Base-by-base conservation (phyloP, 2,888 invertebrate genomes). In the Prosapia bicincta region DNA sequence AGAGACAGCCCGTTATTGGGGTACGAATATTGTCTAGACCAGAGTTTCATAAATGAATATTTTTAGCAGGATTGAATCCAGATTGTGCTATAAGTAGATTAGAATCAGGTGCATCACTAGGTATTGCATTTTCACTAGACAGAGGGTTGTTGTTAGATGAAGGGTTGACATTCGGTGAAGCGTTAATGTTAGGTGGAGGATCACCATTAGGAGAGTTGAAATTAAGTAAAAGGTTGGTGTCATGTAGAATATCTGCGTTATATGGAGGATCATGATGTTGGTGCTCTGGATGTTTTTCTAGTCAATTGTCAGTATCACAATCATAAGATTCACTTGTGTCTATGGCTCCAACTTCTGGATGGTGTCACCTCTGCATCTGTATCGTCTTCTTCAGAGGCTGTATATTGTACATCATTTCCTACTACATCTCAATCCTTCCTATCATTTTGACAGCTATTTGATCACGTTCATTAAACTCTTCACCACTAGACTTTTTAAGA, bases 381-480 rank as follows among this genome's bases (percentile, higher is more conserved):
- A 28, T 69, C 32, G n/a, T 26, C 30, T 15, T 28, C 15, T 30
- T 30, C 69, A 69, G 20, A 0, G 24, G 15, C 20, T 69, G n/a
- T n/a, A n/a, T n/a, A n/a, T n/a, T n/a, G n/a, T n/a, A n/a, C n/a
- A n/a, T 69, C 69, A 28, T 30, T 26, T 25, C 25, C 26, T 26
- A 26, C n/a, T n/a, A 26, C 68, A 26, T 68, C 26, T 68, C 2
- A 15, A 66, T 26, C 13, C 15, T 66, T 26, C 13, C 67, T 25
- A 28, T 68, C 32, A 23, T n/a, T 30, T 24, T 15, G 28, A 26
- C n/a, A 10, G 20, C 30, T 30, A 28, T 28, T 32, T 69, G 30
- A 7, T 69, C 69, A 15, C 30, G 20, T 20, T 69, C 69, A 69
- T 30, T 28, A 69, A 28, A 30, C 68, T 68, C 68, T n/a, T n/a